Base-by-base conservation (phyloP, 2,113 vertebrate genomes). In the Leucosticte australis region DNA sequence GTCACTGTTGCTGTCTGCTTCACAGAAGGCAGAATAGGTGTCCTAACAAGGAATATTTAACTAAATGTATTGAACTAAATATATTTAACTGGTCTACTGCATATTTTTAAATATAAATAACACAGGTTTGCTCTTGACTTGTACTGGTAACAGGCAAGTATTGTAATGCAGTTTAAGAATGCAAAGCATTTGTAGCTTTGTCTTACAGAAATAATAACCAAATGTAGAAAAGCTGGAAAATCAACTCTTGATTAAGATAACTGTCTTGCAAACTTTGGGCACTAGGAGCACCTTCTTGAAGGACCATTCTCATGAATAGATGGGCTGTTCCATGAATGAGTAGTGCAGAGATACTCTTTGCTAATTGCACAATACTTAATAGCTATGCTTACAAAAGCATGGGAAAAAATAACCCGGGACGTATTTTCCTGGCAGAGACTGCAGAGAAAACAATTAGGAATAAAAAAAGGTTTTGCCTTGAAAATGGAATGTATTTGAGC, bases 1-100 rank as follows among this genome's bases (percentile, higher is more conserved):
- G 2, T 98, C 97, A 53, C 75, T 84, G 75, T 98, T 97, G 10
- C 76, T 94, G 96, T 98, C 98, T 78, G 94, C 95, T 91, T 97
- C 91, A 64, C 81, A 96, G 96, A 98, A 98, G 56, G 97, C 98
- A 31, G 97, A 83, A 91, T 97, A 98, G 44, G 95, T 81, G 85
- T 98, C 96, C 98, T 98, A 91, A 37, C 59, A 91, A 95, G 65
- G 79, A 88, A 94, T 68, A 95, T 80, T 82, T 79, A 85, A 55
- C 64, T 57, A 69, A 83, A 70, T 87, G 19, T 39, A n/a, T n/a
- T 15, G 26, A 68, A 41, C 6, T 15, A 55, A 60, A 31, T 62
- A n/a, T 52, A 59, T 80, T 90, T 63, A 92, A 65, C 12, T 46
- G 1, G 1, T 46, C 71, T 83, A 52, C 37, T 83, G 57, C 28